A percentile compares a stretch with the other conserved stretches of the same genome.
Evolutionary conservation across 2,113 vertebrate species (phyloP).

Genomic region (Nematolebias whitei): DNA sequence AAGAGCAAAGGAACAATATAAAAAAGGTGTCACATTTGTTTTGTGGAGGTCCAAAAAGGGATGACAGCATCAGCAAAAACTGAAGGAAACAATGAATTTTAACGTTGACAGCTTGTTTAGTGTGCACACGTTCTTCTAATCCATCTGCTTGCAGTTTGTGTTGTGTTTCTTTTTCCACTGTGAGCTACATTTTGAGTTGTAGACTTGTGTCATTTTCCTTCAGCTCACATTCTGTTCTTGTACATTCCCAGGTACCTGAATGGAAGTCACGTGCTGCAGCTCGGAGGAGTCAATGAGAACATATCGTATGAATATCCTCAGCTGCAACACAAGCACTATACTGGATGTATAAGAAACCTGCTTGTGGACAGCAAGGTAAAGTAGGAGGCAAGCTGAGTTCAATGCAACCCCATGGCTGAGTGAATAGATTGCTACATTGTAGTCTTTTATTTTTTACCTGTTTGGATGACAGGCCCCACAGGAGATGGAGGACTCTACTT

Average conservation of each 20-base stretch:
- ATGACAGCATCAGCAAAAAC: constrained; percentile 26
- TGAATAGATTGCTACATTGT: neutral
- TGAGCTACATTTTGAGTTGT: constrained; percentile 19
- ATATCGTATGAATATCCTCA: constrained; percentile 85
- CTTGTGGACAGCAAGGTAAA: constrained; percentile 85
- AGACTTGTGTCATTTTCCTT: constrained; percentile 28
- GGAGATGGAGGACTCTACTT: constrained; percentile 21
- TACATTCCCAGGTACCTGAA: constrained; percentile 81
- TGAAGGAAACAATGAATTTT: constrained; percentile 37
- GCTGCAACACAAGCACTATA: constrained; percentile 84
- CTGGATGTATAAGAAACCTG: constrained; percentile 86
- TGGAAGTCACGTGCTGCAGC: constrained; percentile 83
- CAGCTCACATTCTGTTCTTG: constrained; percentile 3
- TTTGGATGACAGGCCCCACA: constrained; percentile 4
- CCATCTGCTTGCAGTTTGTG: neutral
- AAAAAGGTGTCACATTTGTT: constrained; percentile 42
- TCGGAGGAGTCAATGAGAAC: constrained; percentile 86
- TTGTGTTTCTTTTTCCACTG: constrained; percentile 11
- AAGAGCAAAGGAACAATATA: constrained; percentile 20
- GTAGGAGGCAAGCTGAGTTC: neutral
- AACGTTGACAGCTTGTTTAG: constrained; percentile 16
- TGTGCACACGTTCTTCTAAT: neutral
- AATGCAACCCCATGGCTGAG: neutral
- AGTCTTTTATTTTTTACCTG: constrained; percentile 21
- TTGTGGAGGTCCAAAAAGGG: constrained; percentile 26